Evolutionary conservation across 2,888 invertebrate species (phyloP), one percentile per base, ranked within the genome.

Genomic region (Cyrtodaria siliqua): DNA sequence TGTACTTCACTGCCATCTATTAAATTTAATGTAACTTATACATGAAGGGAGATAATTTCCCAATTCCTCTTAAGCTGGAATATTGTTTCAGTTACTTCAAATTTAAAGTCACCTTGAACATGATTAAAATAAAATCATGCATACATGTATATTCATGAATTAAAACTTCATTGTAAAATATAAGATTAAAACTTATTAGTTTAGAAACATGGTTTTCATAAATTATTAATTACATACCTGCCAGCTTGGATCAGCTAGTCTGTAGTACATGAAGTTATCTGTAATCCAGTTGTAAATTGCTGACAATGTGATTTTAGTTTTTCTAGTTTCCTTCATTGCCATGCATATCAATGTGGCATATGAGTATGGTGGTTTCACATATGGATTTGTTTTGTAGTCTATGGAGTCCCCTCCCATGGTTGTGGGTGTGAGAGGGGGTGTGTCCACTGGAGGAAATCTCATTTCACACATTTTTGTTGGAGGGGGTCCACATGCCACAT

Each of bases 251-350:
- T 98, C 97, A 0, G 97, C 97, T 90, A 96, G 95, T 91, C 96
- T 95, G 93, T 97, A 98, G 93, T 96, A 98, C 93, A 97, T 95
- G 94, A 97, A 98, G 92, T 97, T 97, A 79, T 97, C 97, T 78
- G 96, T 95, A 84, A 98, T 97, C 97, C 97, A 98, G 55, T 96
- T 95, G 92, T 98, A 98, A 86, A 98, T 97, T 62, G 96, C 96
- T 0, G 96, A 96, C 16, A 98, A 94, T 0, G 97, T 97, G 95
- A 98, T 96, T 93, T 97, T 97, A 92, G 97, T 97, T 66, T 91
- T 90, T 84, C 96, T 96, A 89, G 97, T 97, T 86, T 96, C 96
- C 82, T 96, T 95, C 97, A 98, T 97, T 3, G 97, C 97, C 96
- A 97, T 96, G 87, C 97, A 97, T 84, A 98, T 97, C 59, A 98